Conservation (phyloP, 1,140 invertebrate species). For the Elymnias hypermnestra region DNA sequence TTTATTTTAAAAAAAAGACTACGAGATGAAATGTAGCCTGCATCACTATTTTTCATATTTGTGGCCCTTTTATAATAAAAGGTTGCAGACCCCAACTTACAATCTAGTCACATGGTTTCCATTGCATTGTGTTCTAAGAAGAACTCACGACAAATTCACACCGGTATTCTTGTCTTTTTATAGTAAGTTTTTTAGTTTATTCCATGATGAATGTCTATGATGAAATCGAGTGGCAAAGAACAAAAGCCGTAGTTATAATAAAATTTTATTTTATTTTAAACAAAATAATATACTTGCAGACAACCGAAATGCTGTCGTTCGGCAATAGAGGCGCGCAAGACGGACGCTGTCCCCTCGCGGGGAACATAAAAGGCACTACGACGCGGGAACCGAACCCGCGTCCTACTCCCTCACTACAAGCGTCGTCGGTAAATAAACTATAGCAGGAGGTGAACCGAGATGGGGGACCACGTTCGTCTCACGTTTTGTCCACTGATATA, state of each 20-base stretch:
- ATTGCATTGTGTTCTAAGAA: too few relatives aligned
- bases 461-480: constrained; percentile 45
- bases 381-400: constrained; percentile 16
- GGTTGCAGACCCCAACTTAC: too few relatives aligned
- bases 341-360: constrained; percentile 34
- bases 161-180: too few relatives aligned
- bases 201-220: too few relatives aligned
- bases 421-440: constrained; percentile 29
- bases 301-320: constrained; percentile 15
- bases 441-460: constrained; percentile 34
- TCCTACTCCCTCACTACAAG: constrained; percentile 28
- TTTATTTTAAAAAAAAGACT: too few relatives aligned
- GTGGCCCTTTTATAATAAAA: too few relatives aligned
- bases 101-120: too few relatives aligned
- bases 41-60: too few relatives aligned
- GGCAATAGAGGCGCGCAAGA: constrained; percentile 24
- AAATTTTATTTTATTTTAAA: constrained; percentile 68
- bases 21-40: too few relatives aligned
- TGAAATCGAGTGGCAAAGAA: too few relatives aligned
- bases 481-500: constrained; percentile 45
- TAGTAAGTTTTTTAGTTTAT: too few relatives aligned
- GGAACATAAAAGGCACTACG: constrained; percentile 40
- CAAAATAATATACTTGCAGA: constrained; percentile 61
- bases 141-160: too few relatives aligned
- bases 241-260: constrained; percentile 46